These are phyloP conservation scores for Crocidura indochinensis DNA, from an alignment of 2,797 vertebrate species.

Conservation along the genomic window DNA sequence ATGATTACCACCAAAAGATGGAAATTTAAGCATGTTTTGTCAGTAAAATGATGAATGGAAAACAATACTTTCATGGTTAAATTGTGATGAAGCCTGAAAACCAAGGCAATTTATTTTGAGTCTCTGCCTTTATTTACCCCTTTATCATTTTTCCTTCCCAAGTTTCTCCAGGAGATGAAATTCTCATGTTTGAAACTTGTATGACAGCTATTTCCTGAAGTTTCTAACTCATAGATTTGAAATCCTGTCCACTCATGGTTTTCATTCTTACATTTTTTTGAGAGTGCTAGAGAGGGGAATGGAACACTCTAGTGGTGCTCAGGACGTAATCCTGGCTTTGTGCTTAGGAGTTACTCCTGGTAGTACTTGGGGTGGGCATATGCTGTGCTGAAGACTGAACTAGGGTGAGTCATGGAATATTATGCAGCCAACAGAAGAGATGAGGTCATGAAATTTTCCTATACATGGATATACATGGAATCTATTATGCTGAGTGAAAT, in stretches of 20 bases:
- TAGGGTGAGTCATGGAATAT: no score
- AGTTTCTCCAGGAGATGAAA: not conserved
- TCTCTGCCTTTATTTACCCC: not conserved
- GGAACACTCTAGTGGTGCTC: no score
- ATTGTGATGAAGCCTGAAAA: not conserved
- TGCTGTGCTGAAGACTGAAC: no score
- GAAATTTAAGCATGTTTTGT: not conserved
- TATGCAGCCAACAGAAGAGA: no score
- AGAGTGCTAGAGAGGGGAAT: no score
- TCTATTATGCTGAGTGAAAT: no score
- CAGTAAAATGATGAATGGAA: no score
- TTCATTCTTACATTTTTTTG: not conserved
- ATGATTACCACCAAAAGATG: not conserved
- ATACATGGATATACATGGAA: no score
- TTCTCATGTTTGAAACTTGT: not conserved
- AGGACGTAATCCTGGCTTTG: no score
- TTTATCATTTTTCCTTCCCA: not conserved
- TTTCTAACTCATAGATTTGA: not conserved
- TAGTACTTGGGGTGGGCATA: no score
- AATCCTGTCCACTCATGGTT: not conserved
- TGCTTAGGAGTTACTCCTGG: no score
- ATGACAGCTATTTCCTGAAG: not conserved
- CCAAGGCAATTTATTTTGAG: not conserved
- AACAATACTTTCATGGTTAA: conserved; percentile 25
- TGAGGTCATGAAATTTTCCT: no score